Conservation (phyloP, 2,797 vertebrate genomes). For the Ctenopoma kingsleyae region DNA sequence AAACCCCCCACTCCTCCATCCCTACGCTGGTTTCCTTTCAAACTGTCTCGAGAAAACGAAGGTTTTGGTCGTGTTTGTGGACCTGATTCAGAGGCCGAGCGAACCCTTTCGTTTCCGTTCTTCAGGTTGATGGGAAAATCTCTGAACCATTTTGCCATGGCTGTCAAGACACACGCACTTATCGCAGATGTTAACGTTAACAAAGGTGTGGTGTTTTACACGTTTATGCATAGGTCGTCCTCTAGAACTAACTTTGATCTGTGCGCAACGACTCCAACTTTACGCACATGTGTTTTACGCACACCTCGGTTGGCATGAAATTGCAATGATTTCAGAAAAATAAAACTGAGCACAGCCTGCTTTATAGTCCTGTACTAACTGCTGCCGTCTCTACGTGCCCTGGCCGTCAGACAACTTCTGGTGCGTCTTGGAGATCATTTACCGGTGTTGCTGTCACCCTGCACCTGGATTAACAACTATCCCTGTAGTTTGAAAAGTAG, state of each 20-base stretch:
- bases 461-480: constrained; percentile 76
- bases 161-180: constrained; percentile 28
- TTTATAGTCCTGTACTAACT: constrained; percentile 19
- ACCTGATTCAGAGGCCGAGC: constrained; percentile 87
- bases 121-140: constrained; percentile 95
- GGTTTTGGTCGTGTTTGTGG: constrained; percentile 81
- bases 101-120: constrained; percentile 89
- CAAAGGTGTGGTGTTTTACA: not conserved
- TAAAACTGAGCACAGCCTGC: constrained; percentile 3
- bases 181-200: constrained; percentile 14
- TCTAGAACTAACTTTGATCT: not conserved
- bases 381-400: constrained; percentile 27
- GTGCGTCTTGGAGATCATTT: constrained; percentile 52
- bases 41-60: constrained; percentile 77
- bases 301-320: constrained; percentile 7
- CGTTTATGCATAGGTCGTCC: not conserved
- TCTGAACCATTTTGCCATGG: constrained; percentile 97
- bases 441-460: constrained; percentile 32
- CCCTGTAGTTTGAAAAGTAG: constrained; percentile 86
- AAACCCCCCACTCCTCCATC: constrained; percentile 78
- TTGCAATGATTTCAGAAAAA: not conserved
- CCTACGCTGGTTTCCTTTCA: constrained; percentile 86
- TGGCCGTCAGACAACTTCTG: constrained; percentile 25
- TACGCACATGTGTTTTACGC: constrained; percentile 52
- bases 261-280: constrained; percentile 50